phyloP scores from a whole-genome alignment of 2,113 vertebrate species.

The Thryonomys swinderianus region DNA sequence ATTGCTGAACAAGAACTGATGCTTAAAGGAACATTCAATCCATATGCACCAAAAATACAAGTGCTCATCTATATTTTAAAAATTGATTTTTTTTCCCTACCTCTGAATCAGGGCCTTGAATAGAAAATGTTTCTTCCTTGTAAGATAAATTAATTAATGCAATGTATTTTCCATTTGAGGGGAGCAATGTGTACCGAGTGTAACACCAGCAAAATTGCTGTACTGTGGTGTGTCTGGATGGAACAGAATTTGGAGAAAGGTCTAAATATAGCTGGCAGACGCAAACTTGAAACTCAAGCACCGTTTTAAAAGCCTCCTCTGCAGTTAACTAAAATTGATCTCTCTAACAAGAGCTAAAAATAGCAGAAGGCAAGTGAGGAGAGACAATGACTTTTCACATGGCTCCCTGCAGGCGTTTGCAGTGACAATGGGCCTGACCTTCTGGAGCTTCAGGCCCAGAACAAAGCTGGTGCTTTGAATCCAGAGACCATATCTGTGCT shows the following conservation, averaged over 20 bases:
- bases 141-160: conserved; percentile 47
- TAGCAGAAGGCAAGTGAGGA: conserved; percentile 77
- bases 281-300: conserved; percentile 75
- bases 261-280: conserved; percentile 82
- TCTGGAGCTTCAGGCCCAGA: conserved; percentile 78
- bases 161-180: conserved; percentile 30
- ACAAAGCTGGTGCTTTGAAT: conserved; percentile 81
- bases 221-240: conserved; percentile 42
- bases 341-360: conserved; percentile 85
- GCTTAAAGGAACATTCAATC: background rate
- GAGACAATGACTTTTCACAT: conserved; percentile 83
- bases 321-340: conserved; percentile 88
- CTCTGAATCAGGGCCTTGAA: conserved; percentile 41
- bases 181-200: background rate
- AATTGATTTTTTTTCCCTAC: background rate
- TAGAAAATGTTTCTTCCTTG: conserved; percentile 36
- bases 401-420: conserved; percentile 84
- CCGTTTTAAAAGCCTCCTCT: conserved; percentile 82
- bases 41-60: conserved; percentile 12
- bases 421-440: conserved; percentile 81
- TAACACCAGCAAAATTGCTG: conserved; percentile 32
- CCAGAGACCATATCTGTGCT: conserved; percentile 53
- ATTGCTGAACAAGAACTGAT: background rate
- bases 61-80: conserved; percentile 58
- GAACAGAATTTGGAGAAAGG: conserved; percentile 70